phyloP scores from a whole-genome alignment of 1,140 invertebrate genomes.

The Drosophila parabipectinata region DNA sequence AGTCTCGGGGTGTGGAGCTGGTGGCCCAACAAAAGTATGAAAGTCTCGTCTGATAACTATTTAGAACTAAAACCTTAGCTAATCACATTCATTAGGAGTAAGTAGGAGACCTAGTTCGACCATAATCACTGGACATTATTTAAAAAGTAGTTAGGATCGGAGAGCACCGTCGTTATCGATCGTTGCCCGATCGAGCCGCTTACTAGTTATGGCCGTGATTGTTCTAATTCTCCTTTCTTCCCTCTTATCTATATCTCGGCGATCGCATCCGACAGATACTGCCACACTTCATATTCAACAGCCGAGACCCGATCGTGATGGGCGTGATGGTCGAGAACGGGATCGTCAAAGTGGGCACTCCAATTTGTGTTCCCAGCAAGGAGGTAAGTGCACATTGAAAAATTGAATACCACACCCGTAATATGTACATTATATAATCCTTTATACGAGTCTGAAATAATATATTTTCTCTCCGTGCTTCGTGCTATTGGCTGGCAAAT shows the following conservation, averaged over 20 bases:
- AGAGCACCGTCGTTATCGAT: slow-evolving; percentile 33
- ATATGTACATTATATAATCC: no score
- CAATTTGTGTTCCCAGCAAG: slow-evolving; percentile 97
- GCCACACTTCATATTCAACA: slow-evolving; percentile 98
- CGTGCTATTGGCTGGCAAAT: slow-evolving; percentile 44
- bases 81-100: neutral
- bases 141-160: slow-evolving; percentile 57
- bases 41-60: neutral
- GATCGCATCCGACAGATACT: slow-evolving; percentile 84
- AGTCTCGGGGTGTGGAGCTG: neutral
- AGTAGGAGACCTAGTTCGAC: slow-evolving; percentile 15
- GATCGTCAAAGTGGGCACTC: slow-evolving; percentile 97
- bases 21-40: neutral
- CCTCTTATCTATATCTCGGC: neutral
- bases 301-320: slow-evolving; percentile 97
- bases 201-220: slow-evolving; percentile 46
- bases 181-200: slow-evolving; percentile 30
- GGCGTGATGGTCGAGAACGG: slow-evolving; percentile 98
- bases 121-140: slow-evolving; percentile 56
- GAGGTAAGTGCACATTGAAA: slow-evolving; percentile 87
- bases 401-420: neutral
- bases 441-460: neutral
- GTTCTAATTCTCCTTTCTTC: slow-evolving; percentile 20
- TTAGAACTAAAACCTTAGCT: neutral
- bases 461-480: neutral